A percentile compares a stretch with the other conserved stretches of the same genome.
These are phyloP conservation scores for Miniopterus natalensis DNA, from an alignment of 2,113 vertebrate genomes.

Conservation along the genomic window DNA sequence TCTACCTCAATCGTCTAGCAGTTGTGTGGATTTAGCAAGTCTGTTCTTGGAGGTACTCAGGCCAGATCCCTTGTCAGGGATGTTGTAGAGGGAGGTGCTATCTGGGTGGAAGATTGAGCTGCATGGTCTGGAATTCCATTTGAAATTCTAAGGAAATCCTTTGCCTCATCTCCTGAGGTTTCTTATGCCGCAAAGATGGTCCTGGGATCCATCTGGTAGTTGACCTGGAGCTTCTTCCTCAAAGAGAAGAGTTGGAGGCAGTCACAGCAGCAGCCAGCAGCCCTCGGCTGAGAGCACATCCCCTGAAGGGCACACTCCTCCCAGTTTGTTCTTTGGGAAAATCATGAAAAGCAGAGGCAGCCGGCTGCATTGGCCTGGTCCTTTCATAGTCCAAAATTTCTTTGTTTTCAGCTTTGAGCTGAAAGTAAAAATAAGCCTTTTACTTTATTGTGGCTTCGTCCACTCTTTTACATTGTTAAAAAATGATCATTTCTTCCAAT, in stretches of 20 bases:
- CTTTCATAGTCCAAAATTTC: not conserved
- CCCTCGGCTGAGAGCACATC: not conserved
- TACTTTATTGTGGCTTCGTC: not conserved
- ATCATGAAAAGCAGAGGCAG: no score
- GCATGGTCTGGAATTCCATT: accelerated
- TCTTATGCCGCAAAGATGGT: not conserved
- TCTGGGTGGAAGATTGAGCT: accelerated
- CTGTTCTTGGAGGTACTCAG: not conserved
- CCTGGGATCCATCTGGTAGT: not conserved
- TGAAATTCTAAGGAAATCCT: not conserved
- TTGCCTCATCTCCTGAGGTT: accelerated
- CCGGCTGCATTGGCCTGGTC: not conserved
- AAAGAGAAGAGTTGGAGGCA: not conserved
- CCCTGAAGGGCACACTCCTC: not conserved
- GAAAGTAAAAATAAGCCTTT: not conserved
- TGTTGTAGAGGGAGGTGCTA: no score
- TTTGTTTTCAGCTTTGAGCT: not conserved
- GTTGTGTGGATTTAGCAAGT: accelerated
- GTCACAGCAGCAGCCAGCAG: not conserved
- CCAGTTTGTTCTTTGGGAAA: accelerated
- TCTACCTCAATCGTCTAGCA: not conserved
- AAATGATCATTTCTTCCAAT: not conserved
- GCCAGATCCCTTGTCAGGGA: not conserved
- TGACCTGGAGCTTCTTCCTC: not conserved
- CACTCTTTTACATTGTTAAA: not conserved